phyloP scores from a whole-genome alignment of 2,113 vertebrate species.

The Stigmatopora nigra region DNA sequence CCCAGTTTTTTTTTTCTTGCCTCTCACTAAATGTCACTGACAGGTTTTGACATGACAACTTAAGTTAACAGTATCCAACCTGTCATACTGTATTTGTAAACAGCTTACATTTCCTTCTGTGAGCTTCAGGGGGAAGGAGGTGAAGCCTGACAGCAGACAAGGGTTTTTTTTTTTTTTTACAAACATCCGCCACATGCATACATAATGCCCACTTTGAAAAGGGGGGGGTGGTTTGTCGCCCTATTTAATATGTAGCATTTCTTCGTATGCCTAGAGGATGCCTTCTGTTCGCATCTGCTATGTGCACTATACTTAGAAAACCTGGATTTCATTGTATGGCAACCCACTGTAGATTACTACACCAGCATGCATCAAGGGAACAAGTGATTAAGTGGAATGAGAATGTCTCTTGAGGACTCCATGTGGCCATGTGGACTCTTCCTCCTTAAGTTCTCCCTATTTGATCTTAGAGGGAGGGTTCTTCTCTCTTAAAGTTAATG shows the following conservation, averaged over 20 bases:
- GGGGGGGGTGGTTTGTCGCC: slow-evolving; percentile 42
- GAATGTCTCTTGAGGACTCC: slow-evolving; percentile 49
- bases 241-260: slow-evolving; percentile 55
- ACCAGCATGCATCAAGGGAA: slow-evolving; percentile 38
- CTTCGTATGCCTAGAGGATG: slow-evolving; percentile 41
- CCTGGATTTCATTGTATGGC: slow-evolving; percentile 27
- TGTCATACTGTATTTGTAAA: slow-evolving; percentile 77
- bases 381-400: slow-evolving; percentile 51
- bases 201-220: slow-evolving; percentile 59
- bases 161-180: slow-evolving; percentile 43
- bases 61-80: slow-evolving; percentile 71
- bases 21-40: slow-evolving; percentile 77
- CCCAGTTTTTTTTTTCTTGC: slow-evolving; percentile 37
- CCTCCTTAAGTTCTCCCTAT: slow-evolving; percentile 1
- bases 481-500: slow-evolving; percentile 41
- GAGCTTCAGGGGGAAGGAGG: slow-evolving; percentile 55
- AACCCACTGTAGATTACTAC: slow-evolving; percentile 29
- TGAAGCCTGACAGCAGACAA: slow-evolving; percentile 62
- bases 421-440: slow-evolving; percentile 34
- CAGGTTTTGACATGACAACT: slow-evolving; percentile 76
- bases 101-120: slow-evolving; percentile 65
- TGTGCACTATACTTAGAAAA: slow-evolving; percentile 48
- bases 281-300: slow-evolving; percentile 49
- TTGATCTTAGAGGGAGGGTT: slow-evolving; percentile 56
- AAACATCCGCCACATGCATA: slow-evolving; percentile 63